These are phyloP conservation scores for Syngnathus floridae DNA, from an alignment of 2,113 vertebrate genomes.

Conservation along the genomic window DNA sequence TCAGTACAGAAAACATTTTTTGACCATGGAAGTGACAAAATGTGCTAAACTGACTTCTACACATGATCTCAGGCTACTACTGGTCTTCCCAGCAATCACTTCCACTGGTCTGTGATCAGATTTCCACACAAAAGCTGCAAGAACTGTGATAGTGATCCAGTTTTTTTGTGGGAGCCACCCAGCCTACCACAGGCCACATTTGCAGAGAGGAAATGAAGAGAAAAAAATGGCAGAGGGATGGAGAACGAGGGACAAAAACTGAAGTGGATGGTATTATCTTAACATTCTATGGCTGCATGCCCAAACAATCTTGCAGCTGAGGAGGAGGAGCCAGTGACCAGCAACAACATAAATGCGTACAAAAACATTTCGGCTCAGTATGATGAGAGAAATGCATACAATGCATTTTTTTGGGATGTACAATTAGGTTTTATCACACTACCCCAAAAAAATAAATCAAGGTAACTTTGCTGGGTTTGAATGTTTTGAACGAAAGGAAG, in stretches of 20 bases:
- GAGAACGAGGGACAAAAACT: constrained; percentile 13
- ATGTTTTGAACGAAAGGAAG: too few species aligned
- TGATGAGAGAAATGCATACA: neutral
- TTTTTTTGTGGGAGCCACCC: constrained; percentile 36
- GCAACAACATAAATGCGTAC: constrained; percentile 7
- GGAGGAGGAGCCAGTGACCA: constrained; percentile 24
- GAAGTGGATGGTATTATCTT: constrained; percentile 28
- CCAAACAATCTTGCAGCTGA: constrained; percentile 36
- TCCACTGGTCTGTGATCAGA: neutral
- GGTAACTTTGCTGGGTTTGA: neutral
- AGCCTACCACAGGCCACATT: constrained; percentile 23
- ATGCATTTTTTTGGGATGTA: too few species aligned
- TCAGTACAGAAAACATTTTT: constrained; percentile 8
- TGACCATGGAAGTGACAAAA: constrained; percentile 11
- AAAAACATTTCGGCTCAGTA: constrained; percentile 14
- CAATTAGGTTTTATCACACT: too few species aligned
- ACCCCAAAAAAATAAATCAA: neutral
- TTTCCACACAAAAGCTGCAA: constrained; percentile 2
- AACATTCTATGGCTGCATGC: constrained; percentile 34
- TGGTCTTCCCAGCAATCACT: neutral
- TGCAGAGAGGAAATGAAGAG: constrained; percentile 17
- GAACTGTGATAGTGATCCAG: constrained; percentile 47
- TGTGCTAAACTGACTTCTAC: neutral
- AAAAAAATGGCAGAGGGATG: neutral
- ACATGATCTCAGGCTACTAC: neutral